phyloP scores from a whole-genome alignment of 2,113 vertebrate species.

The Antechinus stuartii region DNA sequence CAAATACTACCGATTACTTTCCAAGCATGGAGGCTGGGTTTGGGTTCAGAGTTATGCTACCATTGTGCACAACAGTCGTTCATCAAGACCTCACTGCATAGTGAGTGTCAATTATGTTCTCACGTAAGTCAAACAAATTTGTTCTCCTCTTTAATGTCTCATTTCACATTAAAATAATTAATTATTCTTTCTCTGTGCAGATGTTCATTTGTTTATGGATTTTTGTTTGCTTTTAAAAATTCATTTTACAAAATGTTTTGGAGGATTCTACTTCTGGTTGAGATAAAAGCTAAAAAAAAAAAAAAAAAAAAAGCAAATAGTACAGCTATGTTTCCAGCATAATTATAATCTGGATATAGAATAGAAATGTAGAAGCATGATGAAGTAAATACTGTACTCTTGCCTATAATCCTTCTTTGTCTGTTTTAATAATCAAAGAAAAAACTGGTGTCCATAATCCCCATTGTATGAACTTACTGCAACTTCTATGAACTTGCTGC shows the following conservation, averaged over 20 bases:
- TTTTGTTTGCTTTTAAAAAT: neutral
- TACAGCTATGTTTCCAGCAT: accelerated
- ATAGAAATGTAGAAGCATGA: neutral
- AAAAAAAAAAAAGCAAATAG: accelerated
- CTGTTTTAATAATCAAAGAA: neutral
- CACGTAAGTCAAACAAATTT: constrained; percentile 91
- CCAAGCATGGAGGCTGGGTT: constrained; percentile 95
- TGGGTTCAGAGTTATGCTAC: constrained; percentile 98
- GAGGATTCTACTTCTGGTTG: neutral
- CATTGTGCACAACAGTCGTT: constrained; percentile 96
- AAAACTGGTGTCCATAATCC: neutral
- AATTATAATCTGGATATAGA: neutral
- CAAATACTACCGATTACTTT: constrained; percentile 94
- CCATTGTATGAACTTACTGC: accelerated
- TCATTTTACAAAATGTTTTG: neutral
- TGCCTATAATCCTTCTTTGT: neutral
- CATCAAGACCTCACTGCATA: constrained; percentile 96
- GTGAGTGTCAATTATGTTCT: constrained; percentile 98
- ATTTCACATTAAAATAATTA: neutral
- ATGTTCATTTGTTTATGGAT: constrained; percentile 46
- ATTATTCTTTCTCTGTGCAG: neutral
- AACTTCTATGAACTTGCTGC: neutral
- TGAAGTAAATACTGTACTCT: neutral
- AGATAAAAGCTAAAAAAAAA: neutral
- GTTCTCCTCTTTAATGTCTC: constrained; percentile 70